Base-by-base conservation (phyloP, 2,888 invertebrate genomes). In the Lissonota sp. region DNA sequence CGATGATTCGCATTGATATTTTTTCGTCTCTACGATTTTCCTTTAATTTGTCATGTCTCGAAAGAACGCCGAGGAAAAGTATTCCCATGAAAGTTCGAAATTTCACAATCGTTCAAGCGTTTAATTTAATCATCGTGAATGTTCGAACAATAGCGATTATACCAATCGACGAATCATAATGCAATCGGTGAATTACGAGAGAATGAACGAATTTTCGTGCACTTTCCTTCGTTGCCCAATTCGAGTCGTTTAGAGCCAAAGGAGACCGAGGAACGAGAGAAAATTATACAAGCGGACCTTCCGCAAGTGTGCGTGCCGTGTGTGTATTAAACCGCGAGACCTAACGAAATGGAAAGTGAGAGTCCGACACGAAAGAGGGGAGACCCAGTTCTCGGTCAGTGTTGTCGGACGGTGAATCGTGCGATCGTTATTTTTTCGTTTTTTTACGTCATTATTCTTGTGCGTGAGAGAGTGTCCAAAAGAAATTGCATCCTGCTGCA, bases 341-440 rank as follows among this genome's bases (percentile, higher is more conserved):
- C 64, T 8, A 78, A 81, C 71, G 70, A 81, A 81, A 81, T 78
- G 81, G 78, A 81, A 75, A 75, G 75, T 75, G 75, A 75, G 75
- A 75, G 67, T 55, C 66, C 46, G 49, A 62, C 64, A 62, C 10
- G 39, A 66, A 62, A 62, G 57, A 63, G 62, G 26, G 40, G 78
- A 75, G 74, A 81, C 78, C 81, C 81, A 78, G 74, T 75, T 81
- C 81, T 81, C 78, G 78, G 81, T 81, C 74, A 81, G 74, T 26
- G 26, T 74, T 64, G 78, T 70, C 70, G 73, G 75, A 64, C 79
- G 66, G 46, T 70, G 72, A 69, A 55, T 63, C 72, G 80, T 60
- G 57, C 64, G 70, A 53, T 58, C 60, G 46, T 12, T 73, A 64
- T 73, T 40, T 26, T 26, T 26, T 26, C 26, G 3, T 26, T 26